Conservation (phyloP, 2,113 vertebrate genomes). For the Turnix velox region DNA sequence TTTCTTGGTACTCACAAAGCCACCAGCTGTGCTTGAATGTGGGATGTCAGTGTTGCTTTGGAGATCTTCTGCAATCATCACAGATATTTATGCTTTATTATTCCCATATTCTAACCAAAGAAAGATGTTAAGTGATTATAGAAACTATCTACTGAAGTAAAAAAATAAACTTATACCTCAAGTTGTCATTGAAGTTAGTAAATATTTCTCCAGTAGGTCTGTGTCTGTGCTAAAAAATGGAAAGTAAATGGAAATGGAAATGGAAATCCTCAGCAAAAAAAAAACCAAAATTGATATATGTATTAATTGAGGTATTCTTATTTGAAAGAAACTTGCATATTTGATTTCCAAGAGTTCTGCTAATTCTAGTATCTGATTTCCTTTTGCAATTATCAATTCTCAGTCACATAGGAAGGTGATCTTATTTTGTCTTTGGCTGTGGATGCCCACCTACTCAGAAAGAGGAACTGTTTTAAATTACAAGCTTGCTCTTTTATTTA, state of each 20-base stretch:
- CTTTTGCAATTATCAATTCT: neutral
- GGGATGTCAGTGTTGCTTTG: neutral
- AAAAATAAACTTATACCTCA: neutral
- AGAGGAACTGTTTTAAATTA: neutral
- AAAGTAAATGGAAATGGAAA: neutral
- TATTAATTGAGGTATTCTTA: neutral
- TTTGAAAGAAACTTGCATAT: neutral
- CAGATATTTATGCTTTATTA: neutral
- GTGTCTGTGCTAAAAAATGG: neutral
- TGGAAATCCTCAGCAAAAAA: no score
- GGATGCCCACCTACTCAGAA: neutral
- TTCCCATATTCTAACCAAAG: neutral
- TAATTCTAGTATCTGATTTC: neutral
- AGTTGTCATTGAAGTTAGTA: neutral
- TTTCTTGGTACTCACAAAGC: neutral
- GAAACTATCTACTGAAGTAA: neutral
- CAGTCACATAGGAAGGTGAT: neutral
- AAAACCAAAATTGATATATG: no score
- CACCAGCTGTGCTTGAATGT: neutral
- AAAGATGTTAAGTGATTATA: neutral
- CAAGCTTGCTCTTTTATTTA: neutral
- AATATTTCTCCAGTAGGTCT: neutral
- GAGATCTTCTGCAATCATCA: neutral
- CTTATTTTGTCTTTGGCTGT: neutral
- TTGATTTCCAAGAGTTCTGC: neutral